A percentile compares a stretch with the other conserved stretches of the same genome.
phyloP scores from a whole-genome alignment of 2,113 vertebrate species.

The Notothenia coriiceps region DNA sequence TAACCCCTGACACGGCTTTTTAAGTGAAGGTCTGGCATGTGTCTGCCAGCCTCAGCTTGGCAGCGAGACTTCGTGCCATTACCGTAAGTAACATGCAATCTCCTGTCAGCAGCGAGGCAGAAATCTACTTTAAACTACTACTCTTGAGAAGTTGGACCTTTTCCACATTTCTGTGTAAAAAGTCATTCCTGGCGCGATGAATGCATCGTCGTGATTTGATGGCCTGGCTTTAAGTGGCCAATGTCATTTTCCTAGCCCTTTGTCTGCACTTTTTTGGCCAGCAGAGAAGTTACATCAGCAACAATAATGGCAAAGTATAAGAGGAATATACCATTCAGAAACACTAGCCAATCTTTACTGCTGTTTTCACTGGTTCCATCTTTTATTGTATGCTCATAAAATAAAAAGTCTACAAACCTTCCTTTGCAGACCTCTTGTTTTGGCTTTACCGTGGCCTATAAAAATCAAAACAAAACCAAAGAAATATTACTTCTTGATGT shows the following conservation, averaged over 20 bases:
- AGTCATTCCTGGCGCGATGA: neutral
- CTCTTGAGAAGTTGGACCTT: conserved; percentile 20
- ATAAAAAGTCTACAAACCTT: too few species aligned
- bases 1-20: conserved; percentile 80
- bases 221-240: neutral
- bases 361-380: neutral
- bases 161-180: conserved; percentile 21
- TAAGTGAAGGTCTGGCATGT: conserved; percentile 78
- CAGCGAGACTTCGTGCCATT: conserved; percentile 63
- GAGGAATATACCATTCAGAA: neutral
- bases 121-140: conserved; percentile 34
- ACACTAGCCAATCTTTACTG: neutral
- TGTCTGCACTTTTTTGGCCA: conserved; percentile 1
- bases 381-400: neutral
- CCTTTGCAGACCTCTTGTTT: too few species aligned
- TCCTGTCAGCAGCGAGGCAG: conserved; percentile 44
- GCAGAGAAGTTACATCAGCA: neutral
- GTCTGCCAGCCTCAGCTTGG: conserved; percentile 74
- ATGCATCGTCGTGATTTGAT: conserved; percentile 4
- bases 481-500: too few species aligned
- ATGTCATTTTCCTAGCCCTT: neutral
- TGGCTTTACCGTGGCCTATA: too few species aligned
- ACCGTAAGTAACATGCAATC: conserved; percentile 65
- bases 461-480: too few species aligned
- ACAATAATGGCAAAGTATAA: neutral